Evolutionary conservation across 1,140 invertebrate species (phyloP).

Genomic region (Drosophila sp.): DNA sequence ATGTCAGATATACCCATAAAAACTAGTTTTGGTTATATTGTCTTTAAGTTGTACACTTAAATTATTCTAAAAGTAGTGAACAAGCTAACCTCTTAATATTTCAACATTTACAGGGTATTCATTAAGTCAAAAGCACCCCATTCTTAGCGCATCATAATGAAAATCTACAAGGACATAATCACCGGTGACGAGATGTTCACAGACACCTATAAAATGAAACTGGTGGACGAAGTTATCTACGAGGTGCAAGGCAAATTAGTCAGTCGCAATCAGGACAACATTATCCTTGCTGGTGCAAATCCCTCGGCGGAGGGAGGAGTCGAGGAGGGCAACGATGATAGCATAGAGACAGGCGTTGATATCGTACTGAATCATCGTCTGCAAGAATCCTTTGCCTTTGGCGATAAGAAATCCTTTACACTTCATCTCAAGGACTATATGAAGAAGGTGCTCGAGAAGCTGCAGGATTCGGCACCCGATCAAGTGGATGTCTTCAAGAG

Average conservation of each 20-base stretch:
- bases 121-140: background rate
- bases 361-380: conserved; percentile 97
- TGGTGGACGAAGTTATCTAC: conserved; percentile 96
- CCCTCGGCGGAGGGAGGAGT: conserved; percentile 96
- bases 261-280: conserved; percentile 91
- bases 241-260: conserved; percentile 96
- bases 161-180: conserved; percentile 97
- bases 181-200: conserved; percentile 99
- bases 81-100: background rate
- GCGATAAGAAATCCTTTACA: conserved; percentile 95
- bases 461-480: conserved; percentile 91
- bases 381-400: conserved; percentile 93
- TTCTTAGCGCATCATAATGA: conserved; percentile 88
- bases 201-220: conserved; percentile 96
- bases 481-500: conserved; percentile 96
- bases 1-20: background rate
- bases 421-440: conserved; percentile 97
- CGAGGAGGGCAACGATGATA: conserved; percentile 93
- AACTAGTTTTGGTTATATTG: background rate
- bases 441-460: conserved; percentile 95
- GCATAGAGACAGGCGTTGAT: conserved; percentile 93
- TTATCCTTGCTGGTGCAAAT: conserved; percentile 94
- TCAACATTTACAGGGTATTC: background rate
- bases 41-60: too few species aligned
- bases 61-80: too few species aligned